Evolutionary conservation across 2,888 invertebrate genomes (phyloP), one percentile per base, ranked within the genome.

Genomic region (Lochmaea crataegi): DNA sequence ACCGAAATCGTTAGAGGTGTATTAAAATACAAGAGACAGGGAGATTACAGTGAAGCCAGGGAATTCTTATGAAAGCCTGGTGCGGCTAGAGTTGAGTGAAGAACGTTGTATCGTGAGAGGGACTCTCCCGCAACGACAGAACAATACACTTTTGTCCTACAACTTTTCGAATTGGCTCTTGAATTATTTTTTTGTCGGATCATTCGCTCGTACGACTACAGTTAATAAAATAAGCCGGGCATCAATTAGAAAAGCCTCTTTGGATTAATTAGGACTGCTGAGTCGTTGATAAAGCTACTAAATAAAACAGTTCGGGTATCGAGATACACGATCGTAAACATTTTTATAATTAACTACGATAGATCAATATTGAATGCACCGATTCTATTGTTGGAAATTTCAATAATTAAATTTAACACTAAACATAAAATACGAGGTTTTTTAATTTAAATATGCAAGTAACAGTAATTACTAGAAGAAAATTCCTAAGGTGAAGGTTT

Each of bases 101-200:
- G 82, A 85, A 85, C 83, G 80, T 74, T 84, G 84, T 85, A 82
- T 80, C 77, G 76, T 76, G 75, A 75, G 75, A 77, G 80, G 78
- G 77, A 78, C 77, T 78, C 77, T 72, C 76, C 82, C 83, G 74
- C 84, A 80, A 80, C 82, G 79, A 86, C 86, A 86, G 85, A 84
- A 85, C 85, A 85, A 86, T 84, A 85, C 85, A 86, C 85, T 86
- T 85, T 83, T 84, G 83, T 81, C 81, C 81, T 65, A 82, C 83
- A 83, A 83, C 80, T 82, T 82, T 81, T 73, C 60, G 68, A 78
- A 78, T 75, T 75, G 76, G 73, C 76, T 76, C 79, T 81, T 79
- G 76, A 76, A 77, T 76, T 77, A 79, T 78, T 78, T 79, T 78
- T 78, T 78, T 76, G 57, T 45, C 16, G 70, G 75, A 76, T 75